Conservation (phyloP, 2,888 invertebrate species). For the Eristalis arbustorum region DNA sequence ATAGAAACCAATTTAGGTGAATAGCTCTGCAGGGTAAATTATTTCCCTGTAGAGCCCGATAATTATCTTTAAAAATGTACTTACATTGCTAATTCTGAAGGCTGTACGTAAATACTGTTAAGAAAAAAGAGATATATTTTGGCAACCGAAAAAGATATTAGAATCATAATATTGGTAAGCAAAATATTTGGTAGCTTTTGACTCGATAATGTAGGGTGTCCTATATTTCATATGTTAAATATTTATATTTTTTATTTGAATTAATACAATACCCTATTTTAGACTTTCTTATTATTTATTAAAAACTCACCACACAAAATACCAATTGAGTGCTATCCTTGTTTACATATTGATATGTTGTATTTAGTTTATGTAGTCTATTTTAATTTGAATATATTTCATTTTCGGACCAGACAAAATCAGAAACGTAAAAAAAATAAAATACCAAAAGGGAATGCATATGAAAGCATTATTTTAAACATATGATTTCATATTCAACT, state of each 20-base stretch:
- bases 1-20: background rate
- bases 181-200: background rate
- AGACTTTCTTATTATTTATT: conserved; percentile 37
- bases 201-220: background rate
- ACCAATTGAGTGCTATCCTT: conserved; percentile 70
- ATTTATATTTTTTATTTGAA: too few species aligned
- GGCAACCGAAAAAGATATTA: background rate
- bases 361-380: conserved; percentile 4
- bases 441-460: too few species aligned
- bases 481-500: background rate
- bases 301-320: conserved; percentile 80
- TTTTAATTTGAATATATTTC: conserved; percentile 12
- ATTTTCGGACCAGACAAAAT: background rate
- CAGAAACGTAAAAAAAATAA: background rate
- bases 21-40: background rate
- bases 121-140: too few species aligned
- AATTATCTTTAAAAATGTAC: background rate
- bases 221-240: background rate
- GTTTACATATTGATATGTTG: conserved; percentile 43
- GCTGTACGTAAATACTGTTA: too few species aligned
- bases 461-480: too few species aligned
- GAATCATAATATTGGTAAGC: background rate
- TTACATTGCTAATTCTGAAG: background rate
- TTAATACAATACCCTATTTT: background rate
- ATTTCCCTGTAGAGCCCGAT: background rate